A percentile compares a stretch with the other conserved stretches of the same genome.
Conservation (phyloP, 2,797 vertebrate species). For the Etheostoma perlongum region DNA sequence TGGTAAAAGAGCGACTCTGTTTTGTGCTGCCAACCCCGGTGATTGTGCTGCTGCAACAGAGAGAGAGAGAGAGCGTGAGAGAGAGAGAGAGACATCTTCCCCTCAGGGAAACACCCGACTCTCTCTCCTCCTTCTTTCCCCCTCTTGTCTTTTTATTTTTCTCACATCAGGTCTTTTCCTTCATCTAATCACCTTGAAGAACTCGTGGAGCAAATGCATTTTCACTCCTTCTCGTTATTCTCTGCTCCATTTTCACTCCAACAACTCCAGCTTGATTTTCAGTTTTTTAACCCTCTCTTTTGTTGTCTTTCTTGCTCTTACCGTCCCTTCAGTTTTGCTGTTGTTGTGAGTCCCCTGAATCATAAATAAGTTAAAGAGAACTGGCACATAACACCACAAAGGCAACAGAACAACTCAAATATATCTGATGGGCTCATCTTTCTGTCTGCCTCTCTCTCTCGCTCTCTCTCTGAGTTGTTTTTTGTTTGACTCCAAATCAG, state of each 20-base stretch:
- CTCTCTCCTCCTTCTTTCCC: constrained; percentile 23
- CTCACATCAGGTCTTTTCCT: constrained; percentile 43
- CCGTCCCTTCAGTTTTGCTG: constrained; percentile 36
- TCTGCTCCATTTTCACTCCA: background rate
- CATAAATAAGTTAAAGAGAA: constrained; percentile 76
- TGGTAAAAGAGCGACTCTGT: constrained; percentile 53
- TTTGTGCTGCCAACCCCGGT: constrained; percentile 74
- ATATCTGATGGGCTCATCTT: constrained; percentile 19
- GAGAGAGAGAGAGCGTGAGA: constrained; percentile 19
- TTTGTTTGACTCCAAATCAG: constrained; percentile 22
- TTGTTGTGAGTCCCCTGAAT: constrained; percentile 54
- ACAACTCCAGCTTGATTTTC: constrained; percentile 27
- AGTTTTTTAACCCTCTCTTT: constrained; percentile 52
- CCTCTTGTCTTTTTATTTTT: constrained; percentile 43
- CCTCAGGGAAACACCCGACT: constrained; percentile 74
- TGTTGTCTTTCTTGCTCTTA: constrained; percentile 34
- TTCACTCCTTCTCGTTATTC: background rate
- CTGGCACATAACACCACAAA: constrained; percentile 49
- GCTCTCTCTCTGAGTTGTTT: background rate
- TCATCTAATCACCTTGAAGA: constrained; percentile 53
- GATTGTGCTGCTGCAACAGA: constrained; percentile 62
- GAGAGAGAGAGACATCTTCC: constrained; percentile 66
- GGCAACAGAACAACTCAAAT: constrained; percentile 44
- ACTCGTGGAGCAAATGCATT: constrained; percentile 30
- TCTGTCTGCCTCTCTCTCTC: background rate